Evolutionary conservation across 2,888 invertebrate genomes (phyloP).

Genomic region (Sinelater perroti): DNA sequence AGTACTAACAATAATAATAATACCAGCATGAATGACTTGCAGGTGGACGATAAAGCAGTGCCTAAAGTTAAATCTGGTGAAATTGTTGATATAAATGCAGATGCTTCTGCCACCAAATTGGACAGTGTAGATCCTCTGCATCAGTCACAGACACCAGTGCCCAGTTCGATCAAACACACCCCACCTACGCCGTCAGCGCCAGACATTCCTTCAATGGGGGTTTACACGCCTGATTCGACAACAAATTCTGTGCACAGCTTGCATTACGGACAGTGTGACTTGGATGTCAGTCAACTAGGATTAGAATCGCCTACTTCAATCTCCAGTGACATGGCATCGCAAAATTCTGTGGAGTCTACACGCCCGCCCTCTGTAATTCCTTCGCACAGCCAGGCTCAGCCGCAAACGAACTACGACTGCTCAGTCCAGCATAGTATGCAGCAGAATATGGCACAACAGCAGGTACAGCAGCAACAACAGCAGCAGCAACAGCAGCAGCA

Average conservation of each 20-base stretch:
- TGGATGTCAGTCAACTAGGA: slow-evolving; percentile 84
- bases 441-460: slow-evolving; percentile 58
- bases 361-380: slow-evolving; percentile 67
- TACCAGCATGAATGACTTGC: slow-evolving; percentile 10
- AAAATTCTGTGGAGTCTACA: slow-evolving; percentile 71
- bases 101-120: slow-evolving; percentile 25
- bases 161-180: slow-evolving; percentile 59
- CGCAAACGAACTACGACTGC: slow-evolving; percentile 68
- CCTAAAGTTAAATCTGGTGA: slow-evolving; percentile 32
- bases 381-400: slow-evolving; percentile 47
- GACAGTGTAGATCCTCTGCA: slow-evolving; percentile 41
- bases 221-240: slow-evolving; percentile 86
- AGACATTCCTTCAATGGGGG: slow-evolving; percentile 82
- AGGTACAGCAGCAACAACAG: slow-evolving; percentile 65
- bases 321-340: slow-evolving; percentile 83
- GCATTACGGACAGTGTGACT: slow-evolving; percentile 80
- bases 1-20: slow-evolving; percentile 16
- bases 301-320: slow-evolving; percentile 90
- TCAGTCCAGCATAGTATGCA: slow-evolving; percentile 77
- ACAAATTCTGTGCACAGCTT: slow-evolving; percentile 83
- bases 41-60: slow-evolving; percentile 17
- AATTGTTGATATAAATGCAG: slow-evolving; percentile 28
- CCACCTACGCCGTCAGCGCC: slow-evolving; percentile 62
- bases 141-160: slow-evolving; percentile 47
- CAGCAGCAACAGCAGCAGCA: slow-evolving; percentile 57